Conservation (phyloP, 1,140 invertebrate species). For the Acromyrmex charruanus region DNA sequence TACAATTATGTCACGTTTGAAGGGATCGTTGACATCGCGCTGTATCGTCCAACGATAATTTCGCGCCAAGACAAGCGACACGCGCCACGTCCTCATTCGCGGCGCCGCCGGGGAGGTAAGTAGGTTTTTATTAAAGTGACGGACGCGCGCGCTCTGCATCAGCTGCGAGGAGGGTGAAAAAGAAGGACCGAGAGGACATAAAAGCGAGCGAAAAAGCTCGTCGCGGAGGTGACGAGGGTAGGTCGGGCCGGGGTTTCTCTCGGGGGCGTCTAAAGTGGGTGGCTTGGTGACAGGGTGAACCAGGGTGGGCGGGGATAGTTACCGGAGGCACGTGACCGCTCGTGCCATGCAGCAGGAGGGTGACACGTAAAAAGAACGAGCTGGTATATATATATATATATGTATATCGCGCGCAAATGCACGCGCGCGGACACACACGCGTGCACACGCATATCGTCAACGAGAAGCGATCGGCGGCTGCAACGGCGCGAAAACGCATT, state of each 20-base stretch:
- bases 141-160: conserved; percentile 36
- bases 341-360: conserved; percentile 77
- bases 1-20: background rate
- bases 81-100: conserved; percentile 59
- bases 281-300: conserved; percentile 79
- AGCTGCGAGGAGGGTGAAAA: background rate
- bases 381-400: conserved; percentile 50
- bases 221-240: conserved; percentile 72
- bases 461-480: conserved; percentile 66
- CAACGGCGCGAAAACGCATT: conserved; percentile 74
- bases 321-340: conserved; percentile 80
- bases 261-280: conserved; percentile 79
- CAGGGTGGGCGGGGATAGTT: conserved; percentile 67
- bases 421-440: background rate
- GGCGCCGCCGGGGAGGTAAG: conserved; percentile 71
- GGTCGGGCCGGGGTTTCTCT: conserved; percentile 51
- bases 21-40: conserved; percentile 12
- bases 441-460: conserved; percentile 28
- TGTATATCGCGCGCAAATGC: background rate
- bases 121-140: conserved; percentile 80
- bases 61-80: background rate
- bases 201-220: conserved; percentile 63
- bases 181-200: conserved; percentile 53
- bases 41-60: conserved; percentile 63
- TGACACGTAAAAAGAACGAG: conserved; percentile 74